phyloP scores from a whole-genome alignment of 23 tunicate genomes.

The Halocynthia aurantium region DNA sequence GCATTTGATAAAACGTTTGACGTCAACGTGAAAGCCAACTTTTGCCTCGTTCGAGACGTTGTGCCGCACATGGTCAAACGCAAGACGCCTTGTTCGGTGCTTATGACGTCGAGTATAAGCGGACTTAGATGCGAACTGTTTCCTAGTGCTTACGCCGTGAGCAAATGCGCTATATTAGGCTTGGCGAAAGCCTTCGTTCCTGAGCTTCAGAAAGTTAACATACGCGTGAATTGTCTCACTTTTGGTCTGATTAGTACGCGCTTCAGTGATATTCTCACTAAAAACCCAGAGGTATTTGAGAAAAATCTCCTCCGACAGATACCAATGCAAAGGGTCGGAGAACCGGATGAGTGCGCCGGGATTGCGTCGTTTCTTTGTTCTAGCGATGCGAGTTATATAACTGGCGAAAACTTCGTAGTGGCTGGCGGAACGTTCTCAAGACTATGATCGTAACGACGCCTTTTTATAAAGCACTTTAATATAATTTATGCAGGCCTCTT shows the following conservation, averaged over 20 bases:
- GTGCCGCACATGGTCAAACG: slow-evolving; percentile 50
- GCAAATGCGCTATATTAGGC: slow-evolving; percentile 66
- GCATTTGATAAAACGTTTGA: slow-evolving; percentile 84
- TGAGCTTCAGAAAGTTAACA: slow-evolving; percentile 40
- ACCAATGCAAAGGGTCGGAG: slow-evolving; percentile 43
- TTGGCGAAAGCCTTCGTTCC: slow-evolving; percentile 44
- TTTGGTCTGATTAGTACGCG: slow-evolving; percentile 72
- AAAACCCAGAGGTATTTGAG: slow-evolving; percentile 13
- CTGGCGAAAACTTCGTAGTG: slow-evolving; percentile 80
- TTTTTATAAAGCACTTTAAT: too few relatives aligned
- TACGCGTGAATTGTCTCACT: slow-evolving; percentile 67
- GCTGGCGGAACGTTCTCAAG: slow-evolving; percentile 61
- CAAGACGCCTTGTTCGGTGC: slow-evolving; percentile 28
- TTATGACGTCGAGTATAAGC: slow-evolving; percentile 45
- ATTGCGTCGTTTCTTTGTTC: slow-evolving; percentile 63
- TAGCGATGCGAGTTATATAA: slow-evolving; percentile 72
- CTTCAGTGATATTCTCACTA: slow-evolving; percentile 41
- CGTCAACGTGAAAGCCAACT: slow-evolving; percentile 69
- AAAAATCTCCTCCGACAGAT: not conserved
- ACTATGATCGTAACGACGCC: slow-evolving; percentile 15
- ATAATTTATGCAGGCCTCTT: too few relatives aligned
- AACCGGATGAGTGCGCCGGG: slow-evolving; percentile 63
- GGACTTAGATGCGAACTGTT: slow-evolving; percentile 30
- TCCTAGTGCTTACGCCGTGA: slow-evolving; percentile 74
- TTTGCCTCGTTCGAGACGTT: slow-evolving; percentile 62